A percentile compares a stretch with the other conserved stretches of the same genome.
These are phyloP conservation scores for Muricea muricata DNA, from an alignment of 92 coral and sea anemone species.

Conservation along the genomic window DNA sequence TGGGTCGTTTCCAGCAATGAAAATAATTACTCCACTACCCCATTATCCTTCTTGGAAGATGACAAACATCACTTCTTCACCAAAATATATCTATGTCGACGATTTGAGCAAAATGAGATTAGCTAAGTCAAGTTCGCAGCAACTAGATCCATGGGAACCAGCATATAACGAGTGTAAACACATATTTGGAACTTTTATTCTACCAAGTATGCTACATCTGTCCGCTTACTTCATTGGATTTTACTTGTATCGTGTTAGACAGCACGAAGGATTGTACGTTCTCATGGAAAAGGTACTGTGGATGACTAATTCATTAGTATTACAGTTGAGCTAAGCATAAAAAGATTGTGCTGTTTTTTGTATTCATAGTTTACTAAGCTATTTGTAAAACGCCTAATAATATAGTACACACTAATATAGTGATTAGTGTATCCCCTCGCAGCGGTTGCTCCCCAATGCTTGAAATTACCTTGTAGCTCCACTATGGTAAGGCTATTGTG, in stretches of 20 bases:
- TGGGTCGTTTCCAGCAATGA: neutral
- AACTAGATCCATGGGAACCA: conserved; percentile 72
- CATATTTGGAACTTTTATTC: conserved; percentile 84
- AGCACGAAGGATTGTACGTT: conserved; percentile 89
- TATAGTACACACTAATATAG: no score
- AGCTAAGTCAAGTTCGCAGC: conserved; percentile 31
- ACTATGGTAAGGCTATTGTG: no score
- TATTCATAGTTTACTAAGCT: no score
- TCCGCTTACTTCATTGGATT: conserved; percentile 84
- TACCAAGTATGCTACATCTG: conserved; percentile 83
- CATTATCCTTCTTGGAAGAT: neutral
- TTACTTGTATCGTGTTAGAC: conserved; percentile 86
- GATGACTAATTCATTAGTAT: neutral
- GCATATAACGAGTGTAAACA: conserved; percentile 89
- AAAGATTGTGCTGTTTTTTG: no score
- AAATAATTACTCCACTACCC: neutral
- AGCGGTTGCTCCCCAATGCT: no score
- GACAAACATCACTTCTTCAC: neutral
- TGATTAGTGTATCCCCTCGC: no score
- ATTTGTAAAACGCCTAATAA: no score
- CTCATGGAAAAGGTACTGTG: conserved; percentile 84
- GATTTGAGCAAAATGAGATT: neutral
- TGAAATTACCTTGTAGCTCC: no score
- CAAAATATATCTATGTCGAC: neutral
- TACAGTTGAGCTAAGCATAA: no score